Evolutionary conservation across 2,113 vertebrate genomes (phyloP).

Genomic region (Hemichromis elongatus): DNA sequence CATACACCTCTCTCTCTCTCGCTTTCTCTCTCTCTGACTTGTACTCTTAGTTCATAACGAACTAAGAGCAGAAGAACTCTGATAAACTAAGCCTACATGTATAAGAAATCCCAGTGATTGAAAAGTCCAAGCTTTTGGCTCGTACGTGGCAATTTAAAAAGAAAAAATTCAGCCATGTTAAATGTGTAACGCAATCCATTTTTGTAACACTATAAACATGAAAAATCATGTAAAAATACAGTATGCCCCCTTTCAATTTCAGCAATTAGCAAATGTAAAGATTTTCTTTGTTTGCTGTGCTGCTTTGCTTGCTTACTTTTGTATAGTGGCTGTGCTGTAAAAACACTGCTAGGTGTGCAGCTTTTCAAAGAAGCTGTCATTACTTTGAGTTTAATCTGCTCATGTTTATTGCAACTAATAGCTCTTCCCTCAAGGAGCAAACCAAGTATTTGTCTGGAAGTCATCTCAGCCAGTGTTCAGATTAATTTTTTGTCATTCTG

Average conservation of each 20-base stretch:
- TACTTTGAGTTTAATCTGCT: constrained; percentile 42
- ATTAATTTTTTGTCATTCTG: not conserved
- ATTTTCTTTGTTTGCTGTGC: not conserved
- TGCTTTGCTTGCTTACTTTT: constrained; percentile 12
- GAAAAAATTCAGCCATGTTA: not conserved
- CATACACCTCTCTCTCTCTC: not conserved
- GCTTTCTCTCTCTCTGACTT: not conserved
- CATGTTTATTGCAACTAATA: constrained; percentile 39
- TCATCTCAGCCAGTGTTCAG: constrained; percentile 1
- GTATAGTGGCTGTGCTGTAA: constrained; percentile 24
- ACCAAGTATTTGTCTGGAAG: constrained; percentile 23
- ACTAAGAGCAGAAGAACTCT: not conserved
- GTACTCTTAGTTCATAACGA: not conserved
- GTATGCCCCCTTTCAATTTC: not conserved
- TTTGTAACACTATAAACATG: not conserved
- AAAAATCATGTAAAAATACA: not conserved
- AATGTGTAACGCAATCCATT: not conserved
- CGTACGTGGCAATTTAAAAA: not conserved
- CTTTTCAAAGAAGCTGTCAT: constrained; percentile 49
- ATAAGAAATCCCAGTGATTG: not conserved
- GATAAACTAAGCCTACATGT: not conserved
- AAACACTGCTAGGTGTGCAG: constrained; percentile 20
- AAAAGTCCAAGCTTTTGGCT: not conserved
- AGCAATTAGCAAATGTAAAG: not conserved
- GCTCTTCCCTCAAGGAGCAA: not conserved